phyloP scores from a whole-genome alignment of 2,113 vertebrate genomes.

The Cepphus grylle region DNA sequence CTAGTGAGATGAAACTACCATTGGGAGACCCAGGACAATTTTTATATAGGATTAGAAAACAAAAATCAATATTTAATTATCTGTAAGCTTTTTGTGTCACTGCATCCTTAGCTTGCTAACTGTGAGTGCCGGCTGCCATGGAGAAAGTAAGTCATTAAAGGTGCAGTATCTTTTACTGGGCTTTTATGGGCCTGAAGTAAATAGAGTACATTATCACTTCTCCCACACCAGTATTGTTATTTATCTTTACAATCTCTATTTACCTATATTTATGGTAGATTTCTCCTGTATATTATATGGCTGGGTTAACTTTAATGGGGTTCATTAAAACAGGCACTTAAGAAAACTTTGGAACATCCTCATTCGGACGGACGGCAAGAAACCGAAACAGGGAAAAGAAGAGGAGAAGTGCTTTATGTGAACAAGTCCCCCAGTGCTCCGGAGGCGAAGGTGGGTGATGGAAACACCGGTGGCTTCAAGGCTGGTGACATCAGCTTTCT shows the following conservation, averaged over 20 bases:
- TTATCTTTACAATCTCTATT: constrained; percentile 82
- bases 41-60: constrained; percentile 99
- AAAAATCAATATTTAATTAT: constrained; percentile 99
- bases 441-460: not conserved
- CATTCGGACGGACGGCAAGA: constrained; percentile 20
- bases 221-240: constrained; percentile 69
- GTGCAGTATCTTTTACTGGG: constrained; percentile 71
- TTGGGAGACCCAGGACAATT: constrained; percentile 99
- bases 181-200: constrained; percentile 76
- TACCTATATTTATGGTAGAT: constrained; percentile 77
- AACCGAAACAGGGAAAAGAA: not conserved
- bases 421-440: fast-evolving
- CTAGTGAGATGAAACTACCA: constrained; percentile 94
- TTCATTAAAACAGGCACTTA: constrained; percentile 71
- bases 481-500: not conserved
- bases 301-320: constrained; percentile 72
- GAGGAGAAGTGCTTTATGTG: not conserved
- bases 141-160: constrained; percentile 88
- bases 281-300: constrained; percentile 65
- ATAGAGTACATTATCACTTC: constrained; percentile 76
- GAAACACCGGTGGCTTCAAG: not conserved
- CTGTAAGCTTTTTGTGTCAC: constrained; percentile 99
- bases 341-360: constrained; percentile 63
- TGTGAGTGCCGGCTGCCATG: constrained; percentile 75
- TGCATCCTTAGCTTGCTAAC: constrained; percentile 97